Base-by-base conservation (phyloP, 92 coral and sea anemone species). In the Epizoanthus ramosus region DNA sequence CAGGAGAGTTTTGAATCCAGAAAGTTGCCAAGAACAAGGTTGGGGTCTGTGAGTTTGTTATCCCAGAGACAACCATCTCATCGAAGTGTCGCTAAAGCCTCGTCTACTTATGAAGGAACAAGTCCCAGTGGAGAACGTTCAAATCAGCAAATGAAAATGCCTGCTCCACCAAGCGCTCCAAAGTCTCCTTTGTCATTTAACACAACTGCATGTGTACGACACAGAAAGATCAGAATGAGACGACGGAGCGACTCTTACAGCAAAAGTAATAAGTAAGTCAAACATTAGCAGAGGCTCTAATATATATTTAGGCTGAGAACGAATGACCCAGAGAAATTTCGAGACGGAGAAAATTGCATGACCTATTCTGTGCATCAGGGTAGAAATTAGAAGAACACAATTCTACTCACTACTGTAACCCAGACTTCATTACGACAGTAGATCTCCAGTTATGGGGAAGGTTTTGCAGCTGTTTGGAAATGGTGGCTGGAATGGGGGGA, bases 11-110 rank as follows among this genome's bases (percentile, higher is more conserved):
- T 59, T 21, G 71, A 63, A 39, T 41, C 66, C 23, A 61, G 28
- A 37, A 61, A 35, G 45, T 19, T 77, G 43, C 82, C 82, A 50
- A 65, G 22, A 77, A 77, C 82, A 0, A 77, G 28, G 35, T 21
- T 41, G 19, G 82, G 82, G 1, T 60, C 82, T 77, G 58, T 77
- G 31, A 77, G 82, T 24, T 39, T 77, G 33, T 61, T 63, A 50
- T 77, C 82, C 54, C 71, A 77, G 70, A 77, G 82, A 77, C 82
- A 39, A 47, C 82, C 43, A 77, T 12, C 22, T 21, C 58, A 77
- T 35, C 57, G 37, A 39, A 37, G 71, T 39, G 71, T 77, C 33
- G 6, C 41, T 3, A 77, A 77, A 63, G 15, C 57, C 8, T 77
- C 43, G 43, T 37, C 71, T 25, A 12, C 6, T 19, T 57, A 70